A percentile compares a stretch with the other conserved stretches of the same genome.
phyloP scores from a whole-genome alignment of 92 coral and sea anemone genomes.

The Epizoanthus ramosus region DNA sequence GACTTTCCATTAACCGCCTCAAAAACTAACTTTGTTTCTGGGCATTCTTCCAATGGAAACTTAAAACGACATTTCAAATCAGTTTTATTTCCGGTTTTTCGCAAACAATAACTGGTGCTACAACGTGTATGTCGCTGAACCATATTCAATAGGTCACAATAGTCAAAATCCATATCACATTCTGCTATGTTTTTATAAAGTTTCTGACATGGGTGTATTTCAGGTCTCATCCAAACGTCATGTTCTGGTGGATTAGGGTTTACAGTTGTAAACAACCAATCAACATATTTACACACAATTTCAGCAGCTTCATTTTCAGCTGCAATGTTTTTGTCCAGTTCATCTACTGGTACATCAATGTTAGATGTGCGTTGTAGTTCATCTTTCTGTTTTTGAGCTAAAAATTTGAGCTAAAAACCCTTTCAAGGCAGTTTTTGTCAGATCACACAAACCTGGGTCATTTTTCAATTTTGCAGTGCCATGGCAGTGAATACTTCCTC shows the following conservation, averaged over 20 bases:
- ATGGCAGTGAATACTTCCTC: slow-evolving; percentile 56
- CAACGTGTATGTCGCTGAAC: slow-evolving; percentile 66
- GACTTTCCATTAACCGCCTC: slow-evolving; percentile 47
- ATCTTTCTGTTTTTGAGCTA: slow-evolving; percentile 36
- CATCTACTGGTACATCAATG: slow-evolving; percentile 3
- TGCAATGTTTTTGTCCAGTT: slow-evolving; percentile 59
- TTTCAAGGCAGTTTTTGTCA: too few relatives aligned
- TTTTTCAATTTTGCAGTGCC: slow-evolving; percentile 50
- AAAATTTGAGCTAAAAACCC: slow-evolving; percentile 35
- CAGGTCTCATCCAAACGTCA: slow-evolving; percentile 60
- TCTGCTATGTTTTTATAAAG: slow-evolving; percentile 55
- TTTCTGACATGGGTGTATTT: slow-evolving; percentile 69
- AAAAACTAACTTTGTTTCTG: slow-evolving; percentile 54
- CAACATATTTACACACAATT: slow-evolving; percentile 74
- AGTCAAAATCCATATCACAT: slow-evolving; percentile 51
- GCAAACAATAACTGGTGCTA: slow-evolving; percentile 44
- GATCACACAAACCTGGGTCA: slow-evolving; percentile 1
- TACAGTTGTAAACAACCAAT: slow-evolving; percentile 58
- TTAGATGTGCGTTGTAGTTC: not conserved
- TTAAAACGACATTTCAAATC: slow-evolving; percentile 65
- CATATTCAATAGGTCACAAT: slow-evolving; percentile 63
- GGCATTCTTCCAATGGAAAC: slow-evolving; percentile 58
- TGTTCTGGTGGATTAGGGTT: slow-evolving; percentile 74
- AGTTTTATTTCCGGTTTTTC: slow-evolving; percentile 24
- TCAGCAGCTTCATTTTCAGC: slow-evolving; percentile 64